Evolutionary conservation across 37 sponge, comb jelly and placozoan genomes (phyloP), one percentile per base, ranked within the genome.

Genomic region (Crambe crambe): DNA sequence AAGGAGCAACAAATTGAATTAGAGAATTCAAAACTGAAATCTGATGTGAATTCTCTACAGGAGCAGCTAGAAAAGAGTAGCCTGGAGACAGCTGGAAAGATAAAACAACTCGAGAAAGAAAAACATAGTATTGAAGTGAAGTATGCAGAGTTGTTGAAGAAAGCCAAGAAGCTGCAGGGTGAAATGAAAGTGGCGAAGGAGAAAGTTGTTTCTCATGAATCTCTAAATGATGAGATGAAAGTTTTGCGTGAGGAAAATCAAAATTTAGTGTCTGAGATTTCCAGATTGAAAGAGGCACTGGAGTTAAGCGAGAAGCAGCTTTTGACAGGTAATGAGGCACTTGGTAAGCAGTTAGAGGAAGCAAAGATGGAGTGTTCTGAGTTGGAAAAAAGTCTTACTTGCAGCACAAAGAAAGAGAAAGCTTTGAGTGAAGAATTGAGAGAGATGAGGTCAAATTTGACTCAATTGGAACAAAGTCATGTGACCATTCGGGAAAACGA

Each of bases 151-250:
- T 36, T 78, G 70, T 2, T 64, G 36, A 66, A 68, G 75, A 75
- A 87, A 26, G n/a, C 58, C 59, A 61, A 69, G 40, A 32, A 73
- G 69, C 20, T 74, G 12, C 74, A 42, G 61, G 59, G 26, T 31
- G 70, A 75, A 27, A 12, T 69, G 76, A 61, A 74, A 37, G 42
- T 23, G 22, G 37, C 6, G 22, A 70, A n/a, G 18, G 40, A 15
- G 35, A 32, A 72, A 38, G 27, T 70, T 3, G 42, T 20, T 54
- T 18, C 47, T 1, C 37, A 37, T 35, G 59, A 32, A 8, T 36
- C 43, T 26, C 72, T 61, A 12, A 44, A 57, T 35, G 42, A 32
- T 17, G 72, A 70, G 27, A 61, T 44, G 41, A 71, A 37, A 8
- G n/a, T 22, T 6, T 42, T 43, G 59, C 54, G 30, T 27, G 41